Evolutionary conservation across 1,140 invertebrate genomes (phyloP).

Genomic region (Drosophila paulistorum): DNA sequence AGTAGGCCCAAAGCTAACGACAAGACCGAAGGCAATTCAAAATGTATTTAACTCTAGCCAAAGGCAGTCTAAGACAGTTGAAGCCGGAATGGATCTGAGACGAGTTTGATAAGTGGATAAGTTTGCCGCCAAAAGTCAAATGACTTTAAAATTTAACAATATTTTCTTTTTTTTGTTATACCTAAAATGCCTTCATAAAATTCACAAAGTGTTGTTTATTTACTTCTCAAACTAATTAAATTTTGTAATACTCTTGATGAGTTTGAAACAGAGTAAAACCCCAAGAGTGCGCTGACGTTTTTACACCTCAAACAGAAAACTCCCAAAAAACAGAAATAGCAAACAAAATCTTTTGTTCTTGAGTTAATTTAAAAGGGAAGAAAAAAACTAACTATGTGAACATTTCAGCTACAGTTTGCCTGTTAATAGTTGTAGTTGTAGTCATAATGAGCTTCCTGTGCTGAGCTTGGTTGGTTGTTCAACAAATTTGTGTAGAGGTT

Average conservation of each 20-base stretch:
- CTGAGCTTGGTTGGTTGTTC: constrained; percentile 28
- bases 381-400: constrained; percentile 14
- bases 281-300: too few species aligned
- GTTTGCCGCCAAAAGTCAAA: too few species aligned
- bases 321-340: constrained; percentile 25
- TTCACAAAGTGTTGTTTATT: neutral
- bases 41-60: constrained; percentile 7
- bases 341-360: constrained; percentile 45
- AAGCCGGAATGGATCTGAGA: constrained; percentile 35
- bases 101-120: constrained; percentile 35
- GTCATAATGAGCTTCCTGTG: constrained; percentile 49
- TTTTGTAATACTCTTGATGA: neutral
- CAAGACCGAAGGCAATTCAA: neutral
- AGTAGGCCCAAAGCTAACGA: constrained; percentile 18
- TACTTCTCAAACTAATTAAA: neutral
- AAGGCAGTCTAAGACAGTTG: neutral
- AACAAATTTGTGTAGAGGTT: constrained; percentile 52
- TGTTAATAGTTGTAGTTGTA: constrained; percentile 32
- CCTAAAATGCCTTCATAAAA: too few species aligned
- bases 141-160: too few species aligned
- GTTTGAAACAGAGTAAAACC: neutral
- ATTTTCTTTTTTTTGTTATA: neutral
- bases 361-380: constrained; percentile 40
- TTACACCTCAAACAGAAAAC: neutral
- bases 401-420: constrained; percentile 39